These are phyloP conservation scores for Drosophila buzzatii DNA, from an alignment of 2,888 invertebrate species.

Conservation along the genomic window DNA sequence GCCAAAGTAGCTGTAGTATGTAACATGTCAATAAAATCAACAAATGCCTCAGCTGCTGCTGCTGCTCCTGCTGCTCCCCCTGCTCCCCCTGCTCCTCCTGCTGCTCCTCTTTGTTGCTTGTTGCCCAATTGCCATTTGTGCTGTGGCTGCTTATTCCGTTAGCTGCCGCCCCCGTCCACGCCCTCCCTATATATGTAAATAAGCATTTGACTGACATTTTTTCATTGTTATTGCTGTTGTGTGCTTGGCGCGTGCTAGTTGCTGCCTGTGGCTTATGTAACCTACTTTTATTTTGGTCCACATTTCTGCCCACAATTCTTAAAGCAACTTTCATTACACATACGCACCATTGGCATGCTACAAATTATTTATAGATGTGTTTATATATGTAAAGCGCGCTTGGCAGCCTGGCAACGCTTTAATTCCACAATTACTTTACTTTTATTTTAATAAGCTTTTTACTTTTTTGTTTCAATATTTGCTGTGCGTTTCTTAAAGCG, in stretches of 20 bases:
- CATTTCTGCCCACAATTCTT: background rate
- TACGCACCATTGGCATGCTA: slow-evolving; percentile 35
- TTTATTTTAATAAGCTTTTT: slow-evolving; percentile 3
- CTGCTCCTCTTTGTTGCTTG: background rate
- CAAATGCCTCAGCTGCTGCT: slow-evolving; percentile 58
- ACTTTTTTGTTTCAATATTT: background rate
- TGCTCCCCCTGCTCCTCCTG: slow-evolving; percentile 4
- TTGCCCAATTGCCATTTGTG: slow-evolving; percentile 19
- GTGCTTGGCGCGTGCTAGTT: slow-evolving; percentile 31
- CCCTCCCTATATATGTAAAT: slow-evolving; percentile 57
- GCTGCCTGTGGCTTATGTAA: slow-evolving; percentile 31
- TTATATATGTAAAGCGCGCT: slow-evolving; percentile 35
- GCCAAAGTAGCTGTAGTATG: slow-evolving; percentile 25
- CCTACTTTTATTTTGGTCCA: slow-evolving; percentile 11
- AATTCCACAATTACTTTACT: slow-evolving; percentile 14
- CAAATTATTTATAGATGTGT: slow-evolving; percentile 13
- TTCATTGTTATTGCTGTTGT: slow-evolving; percentile 61
- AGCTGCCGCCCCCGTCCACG: background rate
- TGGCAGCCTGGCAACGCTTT: slow-evolving; percentile 57
- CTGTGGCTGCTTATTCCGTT: slow-evolving; percentile 13
- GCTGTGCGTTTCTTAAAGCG: background rate
- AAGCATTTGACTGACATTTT: slow-evolving; percentile 54
- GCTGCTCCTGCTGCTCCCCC: background rate
- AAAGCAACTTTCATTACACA: slow-evolving; percentile 40
- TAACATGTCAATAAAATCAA: slow-evolving; percentile 79